Base-by-base conservation (phyloP, 2,113 vertebrate genomes). In the Pantherophis guttatus region DNA sequence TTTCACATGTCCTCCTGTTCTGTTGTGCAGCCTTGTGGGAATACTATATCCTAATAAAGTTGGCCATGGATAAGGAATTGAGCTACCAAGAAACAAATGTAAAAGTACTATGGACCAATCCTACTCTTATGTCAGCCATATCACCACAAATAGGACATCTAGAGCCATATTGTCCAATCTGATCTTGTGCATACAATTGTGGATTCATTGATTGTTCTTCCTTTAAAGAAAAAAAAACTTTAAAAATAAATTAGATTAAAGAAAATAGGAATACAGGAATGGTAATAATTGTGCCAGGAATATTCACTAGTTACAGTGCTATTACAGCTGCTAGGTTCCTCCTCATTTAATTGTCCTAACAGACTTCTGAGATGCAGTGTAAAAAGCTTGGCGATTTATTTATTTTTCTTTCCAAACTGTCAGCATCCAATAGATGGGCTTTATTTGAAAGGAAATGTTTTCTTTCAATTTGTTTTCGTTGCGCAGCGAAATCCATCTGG, bases 261-360 rank as follows among this genome's bases (percentile, higher is more conserved):
- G 11, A 29, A n/a, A 12, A 9, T 75, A 54, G 75, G 95, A 70
- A 94, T 11, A 62, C 8, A 59, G n/a, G 57, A 90, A 89, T 13
- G 55, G 52, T 57, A 95, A 90, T 5, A 95, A 94, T 90, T 29
- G 3, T 26, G 93, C 48, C 21, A 88, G 93, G 57, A 39, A 90
- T 0, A 91, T 0, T 2, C 5, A 52, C 58, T 24, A 93, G 0
- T 87, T 95, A 92, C 52, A 44, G 81, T 91, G 58, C n/a, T 91
- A 89, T 33, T 48, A 15, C 24, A 58, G 54, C 55, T 89, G 48
- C 48, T 53, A 17, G 44, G 48, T 94, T 33, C n/a, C 29, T 93
- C 59, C 48, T 26, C 93, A 86, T 90, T 93, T 94, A 86, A 90
- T 29, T 53, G n/a, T 57, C 58, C 91, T 90, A 93, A 19, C n/a